Percentiles rank a stretch among this genome's conserved stretches.
phyloP scores from a whole-genome alignment of 1,140 invertebrate species.

The Marisa cornuarietis region DNA sequence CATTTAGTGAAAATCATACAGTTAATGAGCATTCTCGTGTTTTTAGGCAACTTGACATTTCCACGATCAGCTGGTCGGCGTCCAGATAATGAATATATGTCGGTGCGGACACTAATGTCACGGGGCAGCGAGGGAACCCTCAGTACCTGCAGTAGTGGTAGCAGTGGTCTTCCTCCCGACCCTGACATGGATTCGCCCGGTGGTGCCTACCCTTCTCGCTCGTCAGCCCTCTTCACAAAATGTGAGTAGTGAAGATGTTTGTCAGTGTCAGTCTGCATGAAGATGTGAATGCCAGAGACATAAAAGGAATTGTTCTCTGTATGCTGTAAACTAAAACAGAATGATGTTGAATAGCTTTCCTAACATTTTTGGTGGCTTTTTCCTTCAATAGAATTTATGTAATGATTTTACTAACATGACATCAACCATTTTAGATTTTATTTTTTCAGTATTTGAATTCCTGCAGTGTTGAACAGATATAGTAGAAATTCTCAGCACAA shows the following conservation, averaged over 20 bases:
- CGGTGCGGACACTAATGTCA: slow-evolving; percentile 46
- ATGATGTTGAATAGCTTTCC: not conserved
- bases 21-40: not conserved
- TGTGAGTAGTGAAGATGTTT: slow-evolving; percentile 43
- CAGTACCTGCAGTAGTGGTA: slow-evolving; percentile 51
- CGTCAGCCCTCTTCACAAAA: slow-evolving; percentile 53
- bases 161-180: slow-evolving; percentile 56
- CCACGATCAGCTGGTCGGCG: slow-evolving; percentile 46
- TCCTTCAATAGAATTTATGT: no score
- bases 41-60: slow-evolving; percentile 47
- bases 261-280: not conserved
- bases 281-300: not conserved
- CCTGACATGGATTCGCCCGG: slow-evolving; percentile 60
- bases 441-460: no score
- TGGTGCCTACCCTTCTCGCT: slow-evolving; percentile 40
- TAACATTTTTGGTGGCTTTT: no score
- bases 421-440: no score
- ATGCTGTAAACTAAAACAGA: not conserved
- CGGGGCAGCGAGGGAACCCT: slow-evolving; percentile 57
- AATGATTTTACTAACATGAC: no score
- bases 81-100: slow-evolving; percentile 40
- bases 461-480: no score
- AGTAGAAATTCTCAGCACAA: no score
- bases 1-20: not conserved
- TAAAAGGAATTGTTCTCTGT: not conserved